Conservation (phyloP, 2,797 vertebrate species). For the Premnoplex brunnescens region DNA sequence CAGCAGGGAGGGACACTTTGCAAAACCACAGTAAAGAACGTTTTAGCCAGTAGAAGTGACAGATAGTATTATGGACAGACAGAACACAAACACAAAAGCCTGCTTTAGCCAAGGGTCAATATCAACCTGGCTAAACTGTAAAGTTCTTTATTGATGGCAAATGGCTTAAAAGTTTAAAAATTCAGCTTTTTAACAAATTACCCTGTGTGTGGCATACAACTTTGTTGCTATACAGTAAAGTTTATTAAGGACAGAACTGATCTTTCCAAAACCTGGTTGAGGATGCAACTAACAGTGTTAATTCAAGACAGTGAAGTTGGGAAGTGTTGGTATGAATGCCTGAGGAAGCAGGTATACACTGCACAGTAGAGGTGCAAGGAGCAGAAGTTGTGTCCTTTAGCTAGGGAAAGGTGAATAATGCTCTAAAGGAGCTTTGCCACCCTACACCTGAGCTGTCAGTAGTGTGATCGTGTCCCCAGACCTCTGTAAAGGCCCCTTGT, state of each 20-base stretch:
- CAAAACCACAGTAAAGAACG: constrained; percentile 26
- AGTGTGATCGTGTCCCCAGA: not conserved
- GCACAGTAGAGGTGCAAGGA: not conserved
- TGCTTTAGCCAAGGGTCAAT: not conserved
- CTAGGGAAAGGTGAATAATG: not conserved
- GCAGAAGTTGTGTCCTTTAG: not conserved
- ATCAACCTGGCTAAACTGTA: not conserved
- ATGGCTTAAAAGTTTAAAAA: not conserved
- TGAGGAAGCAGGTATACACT: not conserved
- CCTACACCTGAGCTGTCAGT: not conserved
- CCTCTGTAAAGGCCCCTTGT: not conserved
- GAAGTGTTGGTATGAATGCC: not conserved
- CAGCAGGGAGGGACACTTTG: constrained; percentile 34
- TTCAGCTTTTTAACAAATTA: not conserved
- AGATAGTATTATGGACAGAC: constrained; percentile 28
- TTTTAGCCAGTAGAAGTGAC: not conserved
- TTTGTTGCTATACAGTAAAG: not conserved
- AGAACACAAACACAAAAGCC: not conserved
- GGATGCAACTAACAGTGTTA: not conserved
- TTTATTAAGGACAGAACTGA: not conserved
- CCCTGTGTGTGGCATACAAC: fast-evolving
- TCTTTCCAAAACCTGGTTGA: not conserved
- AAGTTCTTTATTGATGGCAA: not conserved
- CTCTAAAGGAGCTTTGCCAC: not conserved
- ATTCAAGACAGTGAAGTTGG: not conserved